phyloP scores from a whole-genome alignment of 1,140 invertebrate genomes.

The Ostrea edulis region DNA sequence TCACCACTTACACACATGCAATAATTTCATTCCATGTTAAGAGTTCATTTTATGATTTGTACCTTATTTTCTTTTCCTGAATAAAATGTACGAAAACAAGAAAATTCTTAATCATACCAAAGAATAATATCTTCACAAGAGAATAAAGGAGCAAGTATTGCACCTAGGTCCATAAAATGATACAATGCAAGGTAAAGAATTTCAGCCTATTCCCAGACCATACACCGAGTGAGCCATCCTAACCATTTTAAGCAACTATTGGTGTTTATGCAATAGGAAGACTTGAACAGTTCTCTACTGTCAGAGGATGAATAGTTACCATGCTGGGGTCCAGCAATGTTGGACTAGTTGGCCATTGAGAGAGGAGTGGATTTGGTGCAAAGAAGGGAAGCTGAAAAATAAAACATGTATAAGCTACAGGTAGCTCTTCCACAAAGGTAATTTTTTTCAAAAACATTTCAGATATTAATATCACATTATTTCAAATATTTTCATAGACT shows the following conservation, averaged over 20 bases:
- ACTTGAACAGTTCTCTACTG: neutral
- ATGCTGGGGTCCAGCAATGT: slow-evolving; percentile 70
- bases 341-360: slow-evolving; percentile 64
- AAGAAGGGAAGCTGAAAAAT: slow-evolving; percentile 68
- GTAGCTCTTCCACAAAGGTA: too few relatives aligned
- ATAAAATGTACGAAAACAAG: neutral
- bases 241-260: neutral
- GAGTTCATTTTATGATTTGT: neutral
- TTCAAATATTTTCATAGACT: too few relatives aligned
- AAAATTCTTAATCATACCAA: neutral
- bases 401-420: slow-evolving; percentile 21
- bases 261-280: neutral
- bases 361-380: slow-evolving; percentile 61
- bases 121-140: neutral
- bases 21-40: neutral
- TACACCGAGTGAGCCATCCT: neutral
- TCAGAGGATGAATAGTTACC: slow-evolving; percentile 60
- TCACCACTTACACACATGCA: slow-evolving; percentile 25
- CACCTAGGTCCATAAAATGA: neutral
- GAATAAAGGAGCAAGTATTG: neutral
- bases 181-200: neutral
- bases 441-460: neutral
- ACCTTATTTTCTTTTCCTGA: neutral
- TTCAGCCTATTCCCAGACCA: neutral
- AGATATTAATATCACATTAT: too few relatives aligned